These are phyloP conservation scores for Eubasilissa regina DNA, from an alignment of 1,140 invertebrate genomes.

Conservation along the genomic window DNA sequence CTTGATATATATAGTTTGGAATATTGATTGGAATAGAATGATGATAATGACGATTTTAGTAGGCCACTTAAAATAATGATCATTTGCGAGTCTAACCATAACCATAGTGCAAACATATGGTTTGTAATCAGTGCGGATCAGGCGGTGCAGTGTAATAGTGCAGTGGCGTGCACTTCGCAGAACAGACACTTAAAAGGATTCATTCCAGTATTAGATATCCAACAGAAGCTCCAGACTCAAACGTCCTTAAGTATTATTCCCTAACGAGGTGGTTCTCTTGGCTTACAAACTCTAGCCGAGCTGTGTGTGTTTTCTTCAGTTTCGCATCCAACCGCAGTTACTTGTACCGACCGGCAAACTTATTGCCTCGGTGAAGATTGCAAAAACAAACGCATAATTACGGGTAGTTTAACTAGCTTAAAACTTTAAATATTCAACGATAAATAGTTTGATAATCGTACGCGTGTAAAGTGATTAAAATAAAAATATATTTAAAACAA, in stretches of 20 bases:
- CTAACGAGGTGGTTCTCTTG: constrained; percentile 39
- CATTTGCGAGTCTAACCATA: background rate
- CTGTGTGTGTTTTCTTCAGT: background rate
- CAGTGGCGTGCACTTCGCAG: constrained; percentile 9
- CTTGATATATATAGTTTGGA: too few relatives aligned
- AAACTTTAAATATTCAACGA: too few relatives aligned
- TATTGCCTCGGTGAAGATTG: too few relatives aligned
- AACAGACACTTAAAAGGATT: constrained; percentile 31
- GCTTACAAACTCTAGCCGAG: background rate
- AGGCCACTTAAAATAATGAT: background rate
- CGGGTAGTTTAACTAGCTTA: too few relatives aligned
- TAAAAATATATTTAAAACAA: too few relatives aligned
- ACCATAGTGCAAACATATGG: background rate
- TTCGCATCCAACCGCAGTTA: background rate
- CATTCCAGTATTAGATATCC: background rate
- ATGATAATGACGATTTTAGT: background rate
- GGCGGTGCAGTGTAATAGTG: background rate
- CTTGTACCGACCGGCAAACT: too few relatives aligned
- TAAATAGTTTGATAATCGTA: too few relatives aligned
- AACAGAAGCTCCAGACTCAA: constrained; percentile 17
- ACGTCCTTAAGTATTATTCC: constrained; percentile 24
- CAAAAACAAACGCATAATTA: too few relatives aligned
- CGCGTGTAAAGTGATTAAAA: too few relatives aligned
- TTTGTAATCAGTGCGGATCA: background rate
- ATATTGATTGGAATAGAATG: too few relatives aligned